Base-by-base conservation (phyloP, 2,113 vertebrate species). In the Brienomyrus longianalis region DNA sequence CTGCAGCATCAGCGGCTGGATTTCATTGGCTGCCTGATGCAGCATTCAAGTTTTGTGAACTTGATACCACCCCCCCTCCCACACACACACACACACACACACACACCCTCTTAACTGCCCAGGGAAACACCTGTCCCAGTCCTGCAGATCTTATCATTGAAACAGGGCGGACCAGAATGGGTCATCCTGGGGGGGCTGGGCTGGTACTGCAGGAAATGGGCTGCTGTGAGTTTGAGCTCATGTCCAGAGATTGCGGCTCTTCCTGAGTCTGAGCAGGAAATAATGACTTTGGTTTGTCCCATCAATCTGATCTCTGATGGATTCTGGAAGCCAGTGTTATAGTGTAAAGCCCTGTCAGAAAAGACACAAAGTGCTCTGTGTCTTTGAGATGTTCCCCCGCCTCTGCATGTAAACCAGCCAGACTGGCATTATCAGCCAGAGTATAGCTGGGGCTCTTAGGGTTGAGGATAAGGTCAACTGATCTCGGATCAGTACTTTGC, bases 91-190 rank as follows among this genome's bases (percentile, higher is more conserved):
- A 39, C 39, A 39, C 39, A 39, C 39, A 39, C 39, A 39, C 39
- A 39, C 39, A 39, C 51, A 70, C 48, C 35, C 21, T 43, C 39
- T 48, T 83, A 90, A 47, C 83, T 87, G 50, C 7, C 66, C 45
- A 90, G 15, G 56, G 52, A 89, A 85, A 74, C 80, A 62, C 52
- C 89, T 86, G 54, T 19, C 47, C 11, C 84, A 45, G 80, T 13
- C 39, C 62, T 50, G n/a, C 35, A 85, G 80, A 89, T 89, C 21
- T 85, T 84, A 89, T 89, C 89, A 31, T 5, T n/a, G 80, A 21
- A 85, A 47, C 39, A 13, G 21, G n/a, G 35, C 23, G 17, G 35
- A 45, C 15, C 54, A 31, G 27, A 74, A 23, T 31, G 80, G 80
- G 39, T 15, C 59, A 27, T 35, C 51, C 47, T 21, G 54, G 80